A percentile compares a stretch with the other conserved stretches of the same genome.
These are phyloP conservation scores for Cerastis leucographa DNA, from an alignment of 2,888 invertebrate genomes.

Conservation along the genomic window DNA sequence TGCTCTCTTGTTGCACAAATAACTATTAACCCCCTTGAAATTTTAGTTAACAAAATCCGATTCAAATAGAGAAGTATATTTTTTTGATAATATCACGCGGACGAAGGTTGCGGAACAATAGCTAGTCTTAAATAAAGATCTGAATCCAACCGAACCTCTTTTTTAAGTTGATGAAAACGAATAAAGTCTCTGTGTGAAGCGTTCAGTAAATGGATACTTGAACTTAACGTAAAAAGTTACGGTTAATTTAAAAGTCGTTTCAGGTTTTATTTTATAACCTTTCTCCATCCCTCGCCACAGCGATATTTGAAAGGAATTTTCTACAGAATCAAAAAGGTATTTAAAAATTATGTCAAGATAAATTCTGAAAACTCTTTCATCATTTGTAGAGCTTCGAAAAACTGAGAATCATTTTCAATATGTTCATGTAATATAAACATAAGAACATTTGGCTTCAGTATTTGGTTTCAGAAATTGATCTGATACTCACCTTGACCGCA, in stretches of 20 bases:
- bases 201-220: slow-evolving; percentile 28
- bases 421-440: not conserved
- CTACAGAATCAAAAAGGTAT: not conserved
- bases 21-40: too few relatives aligned
- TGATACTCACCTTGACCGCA: too few relatives aligned
- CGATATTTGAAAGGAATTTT: slow-evolving; percentile 29
- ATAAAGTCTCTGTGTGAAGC: slow-evolving; percentile 5
- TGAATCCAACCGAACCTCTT: not conserved
- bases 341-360: slow-evolving; percentile 10
- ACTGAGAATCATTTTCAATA: not conserved
- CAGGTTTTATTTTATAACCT: slow-evolving; percentile 25
- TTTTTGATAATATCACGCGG: too few relatives aligned
- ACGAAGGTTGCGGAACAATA: too few relatives aligned
- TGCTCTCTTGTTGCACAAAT: too few relatives aligned
- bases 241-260: slow-evolving; percentile 15
- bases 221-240: slow-evolving; percentile 39
- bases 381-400: not conserved
- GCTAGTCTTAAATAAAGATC: not conserved
- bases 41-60: too few relatives aligned
- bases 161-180: slow-evolving; percentile 11
- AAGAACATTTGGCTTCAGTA: too few relatives aligned
- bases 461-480: slow-evolving; percentile 2
- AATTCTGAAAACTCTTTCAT: slow-evolving; percentile 13
- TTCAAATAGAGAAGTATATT: too few relatives aligned
- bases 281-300: not conserved